Evolutionary conservation across 2,113 vertebrate species (phyloP).

Genomic region (Nycticryphes semicollaris): DNA sequence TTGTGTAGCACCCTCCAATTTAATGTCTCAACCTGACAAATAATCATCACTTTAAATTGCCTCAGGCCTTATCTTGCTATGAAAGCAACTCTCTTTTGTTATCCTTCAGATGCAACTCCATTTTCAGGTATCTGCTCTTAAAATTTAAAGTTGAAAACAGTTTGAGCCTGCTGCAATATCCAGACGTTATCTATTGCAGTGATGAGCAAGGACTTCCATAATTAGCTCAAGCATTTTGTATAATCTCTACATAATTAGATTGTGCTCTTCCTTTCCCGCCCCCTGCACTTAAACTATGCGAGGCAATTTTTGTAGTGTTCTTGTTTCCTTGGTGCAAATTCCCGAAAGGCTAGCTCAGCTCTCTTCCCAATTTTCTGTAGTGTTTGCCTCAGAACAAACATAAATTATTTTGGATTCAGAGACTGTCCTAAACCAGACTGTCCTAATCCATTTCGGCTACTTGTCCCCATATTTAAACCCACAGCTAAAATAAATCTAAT

Average conservation of each 20-base stretch:
- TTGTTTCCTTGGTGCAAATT: not conserved
- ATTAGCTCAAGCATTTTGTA: not conserved
- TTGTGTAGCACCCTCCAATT: not conserved
- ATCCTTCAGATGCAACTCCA: not conserved
- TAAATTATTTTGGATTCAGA: not conserved
- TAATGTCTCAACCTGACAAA: not conserved
- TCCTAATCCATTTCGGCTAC: not conserved
- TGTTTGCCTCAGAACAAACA: rapidly evolving
- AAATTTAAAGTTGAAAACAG: not conserved
- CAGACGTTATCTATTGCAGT: not conserved
- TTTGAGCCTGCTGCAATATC: not conserved
- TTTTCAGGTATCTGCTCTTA: not conserved
- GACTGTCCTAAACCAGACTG: no score
- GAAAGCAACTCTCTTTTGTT: not conserved
- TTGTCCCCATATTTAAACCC: not conserved
- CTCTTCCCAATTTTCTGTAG: not conserved
- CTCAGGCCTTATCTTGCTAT: not conserved
- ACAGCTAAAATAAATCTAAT: not conserved
- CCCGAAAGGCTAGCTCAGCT: not conserved
- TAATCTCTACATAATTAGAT: not conserved
- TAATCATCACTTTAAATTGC: not conserved
- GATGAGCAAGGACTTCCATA: not conserved
- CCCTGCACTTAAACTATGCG: not conserved
- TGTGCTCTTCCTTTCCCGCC: not conserved
- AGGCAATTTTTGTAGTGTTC: not conserved